phyloP scores from a whole-genome alignment of 2,888 invertebrate genomes.

The Phanerotoma sp. region DNA sequence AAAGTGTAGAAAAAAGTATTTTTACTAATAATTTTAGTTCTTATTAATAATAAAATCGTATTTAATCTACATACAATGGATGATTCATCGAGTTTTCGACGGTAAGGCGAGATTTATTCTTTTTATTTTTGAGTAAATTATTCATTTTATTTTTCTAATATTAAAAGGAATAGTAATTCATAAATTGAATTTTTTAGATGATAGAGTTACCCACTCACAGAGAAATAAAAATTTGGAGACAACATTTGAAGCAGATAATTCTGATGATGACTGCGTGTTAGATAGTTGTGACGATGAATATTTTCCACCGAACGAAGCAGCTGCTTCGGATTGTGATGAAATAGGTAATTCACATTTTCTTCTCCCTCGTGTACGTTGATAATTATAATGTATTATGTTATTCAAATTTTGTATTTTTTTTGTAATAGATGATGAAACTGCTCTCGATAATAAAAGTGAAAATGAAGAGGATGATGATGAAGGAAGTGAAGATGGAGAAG shows the following conservation, averaged over 20 bases:
- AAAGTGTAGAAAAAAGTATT: too few species aligned
- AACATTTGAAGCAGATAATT: slow-evolving; percentile 23
- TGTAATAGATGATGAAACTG: slow-evolving; percentile 22
- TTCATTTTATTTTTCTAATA: slow-evolving; percentile 22
- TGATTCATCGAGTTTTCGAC: slow-evolving; percentile 20
- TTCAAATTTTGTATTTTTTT: slow-evolving; percentile 22
- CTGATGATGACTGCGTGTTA: slow-evolving; percentile 20
- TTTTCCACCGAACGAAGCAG: slow-evolving; percentile 19
- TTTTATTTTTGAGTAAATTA: slow-evolving; percentile 21
- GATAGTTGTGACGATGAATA: slow-evolving; percentile 29
- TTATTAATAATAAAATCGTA: slow-evolving; percentile 19
- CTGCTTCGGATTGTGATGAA: slow-evolving; percentile 22
- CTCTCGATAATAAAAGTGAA: too few species aligned
- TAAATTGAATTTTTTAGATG: slow-evolving; percentile 22
- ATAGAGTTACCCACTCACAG: slow-evolving; percentile 24
- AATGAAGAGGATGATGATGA: too few species aligned
- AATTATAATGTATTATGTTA: slow-evolving; percentile 18
- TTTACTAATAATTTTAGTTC: too few species aligned
- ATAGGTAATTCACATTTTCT: slow-evolving; percentile 22
- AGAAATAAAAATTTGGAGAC: slow-evolving; percentile 17
- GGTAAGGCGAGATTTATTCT: slow-evolving; percentile 22
- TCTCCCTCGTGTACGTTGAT: slow-evolving; percentile 13
- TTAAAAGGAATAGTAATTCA: slow-evolving; percentile 14
- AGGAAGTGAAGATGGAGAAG: too few species aligned
- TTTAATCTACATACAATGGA: slow-evolving; percentile 19